A percentile compares a stretch with the other conserved stretches of the same genome.
Conservation (phyloP, 1,140 invertebrate species). For the Formica selysi region DNA sequence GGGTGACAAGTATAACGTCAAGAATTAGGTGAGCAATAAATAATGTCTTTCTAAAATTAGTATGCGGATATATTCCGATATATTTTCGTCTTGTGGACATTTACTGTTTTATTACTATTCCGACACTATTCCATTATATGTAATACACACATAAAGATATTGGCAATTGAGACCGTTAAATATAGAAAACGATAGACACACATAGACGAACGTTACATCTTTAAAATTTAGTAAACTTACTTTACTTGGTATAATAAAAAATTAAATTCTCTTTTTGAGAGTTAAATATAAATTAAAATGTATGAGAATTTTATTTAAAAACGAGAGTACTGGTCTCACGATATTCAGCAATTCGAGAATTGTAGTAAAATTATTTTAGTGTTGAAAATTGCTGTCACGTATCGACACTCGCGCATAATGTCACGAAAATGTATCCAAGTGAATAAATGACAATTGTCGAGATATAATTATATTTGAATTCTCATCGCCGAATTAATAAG, state of each 20-base stretch:
- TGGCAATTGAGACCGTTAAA: background rate
- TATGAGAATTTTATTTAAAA: background rate
- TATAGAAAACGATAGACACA: background rate
- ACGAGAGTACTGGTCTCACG: background rate
- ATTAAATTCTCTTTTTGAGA: background rate
- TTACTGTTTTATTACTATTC: constrained; percentile 23
- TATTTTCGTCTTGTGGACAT: constrained; percentile 1
- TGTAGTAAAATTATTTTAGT: background rate
- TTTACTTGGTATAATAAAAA: background rate
- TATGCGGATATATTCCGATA: background rate
- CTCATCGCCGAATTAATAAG: constrained; percentile 5
- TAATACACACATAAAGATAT: background rate
- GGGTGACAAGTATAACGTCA: constrained; percentile 39
- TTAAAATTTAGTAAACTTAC: background rate
- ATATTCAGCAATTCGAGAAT: background rate
- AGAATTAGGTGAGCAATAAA: constrained; percentile 28
- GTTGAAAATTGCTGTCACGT: background rate
- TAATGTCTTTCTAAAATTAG: constrained; percentile 17
- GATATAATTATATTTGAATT: constrained; percentile 3
- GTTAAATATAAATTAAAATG: constrained; percentile 23
- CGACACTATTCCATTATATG: background rate
- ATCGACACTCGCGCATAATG: background rate
- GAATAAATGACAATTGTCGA: background rate
- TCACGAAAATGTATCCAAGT: background rate
- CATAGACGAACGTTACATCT: too few relatives aligned